A percentile compares a stretch with the other conserved stretches of the same genome.
Evolutionary conservation across 2,113 vertebrate species (phyloP).

Genomic region (Indicator indicator): DNA sequence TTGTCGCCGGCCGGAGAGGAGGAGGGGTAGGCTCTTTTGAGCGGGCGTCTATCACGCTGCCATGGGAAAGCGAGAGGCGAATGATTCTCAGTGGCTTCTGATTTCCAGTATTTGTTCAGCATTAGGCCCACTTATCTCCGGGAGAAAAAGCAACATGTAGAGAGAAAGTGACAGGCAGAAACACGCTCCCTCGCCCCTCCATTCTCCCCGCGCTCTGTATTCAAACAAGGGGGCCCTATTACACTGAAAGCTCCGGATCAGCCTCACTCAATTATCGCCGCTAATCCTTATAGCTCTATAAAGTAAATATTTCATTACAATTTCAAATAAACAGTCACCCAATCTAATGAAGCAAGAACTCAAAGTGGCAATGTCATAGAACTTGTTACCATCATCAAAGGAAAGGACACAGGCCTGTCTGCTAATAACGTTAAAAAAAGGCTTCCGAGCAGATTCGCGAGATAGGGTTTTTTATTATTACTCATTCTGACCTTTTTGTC

Average conservation of each 20-base stretch:
- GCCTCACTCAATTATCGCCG: constrained; percentile 98
- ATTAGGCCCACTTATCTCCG: constrained; percentile 99
- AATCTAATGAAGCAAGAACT: constrained; percentile 95
- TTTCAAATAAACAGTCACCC: constrained; percentile 99
- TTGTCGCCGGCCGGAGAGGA: constrained; percentile 87
- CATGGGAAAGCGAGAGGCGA: constrained; percentile 98
- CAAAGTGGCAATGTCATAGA: constrained; percentile 85
- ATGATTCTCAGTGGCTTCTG: constrained; percentile 99
- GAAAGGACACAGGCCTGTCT: constrained; percentile 78
- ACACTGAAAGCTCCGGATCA: constrained; percentile 84
- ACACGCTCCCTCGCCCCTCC: constrained; percentile 88
- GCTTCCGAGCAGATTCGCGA: constrained; percentile 56
- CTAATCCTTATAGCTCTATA: constrained; percentile 98
- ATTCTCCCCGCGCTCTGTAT: constrained; percentile 93
- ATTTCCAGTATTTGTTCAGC: constrained; percentile 99
- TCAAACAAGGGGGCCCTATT: constrained; percentile 94
- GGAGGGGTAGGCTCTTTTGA: constrained; percentile 78
- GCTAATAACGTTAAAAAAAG: constrained; percentile 61
- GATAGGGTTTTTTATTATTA: neutral
- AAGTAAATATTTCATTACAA: constrained; percentile 99
- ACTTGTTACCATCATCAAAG: constrained; percentile 82
- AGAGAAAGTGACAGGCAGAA: constrained; percentile 97
- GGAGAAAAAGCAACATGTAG: constrained; percentile 99
- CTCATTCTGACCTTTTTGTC: constrained; percentile 39
- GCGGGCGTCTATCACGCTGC: constrained; percentile 92